These are phyloP conservation scores for Homarus gammarus DNA, from an alignment of 2,888 invertebrate species.

Conservation along the genomic window DNA sequence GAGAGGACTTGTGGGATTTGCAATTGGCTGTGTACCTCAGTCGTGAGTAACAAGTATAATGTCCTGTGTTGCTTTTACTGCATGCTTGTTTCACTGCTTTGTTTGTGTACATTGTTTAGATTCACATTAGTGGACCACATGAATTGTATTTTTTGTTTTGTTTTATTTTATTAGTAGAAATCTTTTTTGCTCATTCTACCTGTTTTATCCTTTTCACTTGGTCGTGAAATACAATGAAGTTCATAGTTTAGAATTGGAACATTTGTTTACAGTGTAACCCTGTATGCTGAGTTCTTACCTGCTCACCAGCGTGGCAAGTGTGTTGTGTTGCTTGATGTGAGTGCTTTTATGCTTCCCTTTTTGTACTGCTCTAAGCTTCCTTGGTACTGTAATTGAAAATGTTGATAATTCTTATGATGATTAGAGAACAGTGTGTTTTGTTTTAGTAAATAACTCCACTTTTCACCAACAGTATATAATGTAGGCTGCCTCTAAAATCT, in stretches of 20 bases:
- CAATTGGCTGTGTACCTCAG: constrained; percentile 97
- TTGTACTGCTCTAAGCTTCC: not conserved
- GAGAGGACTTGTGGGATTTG: constrained; percentile 95
- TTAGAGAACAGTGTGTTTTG: too few species aligned
- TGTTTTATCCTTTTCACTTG: not conserved
- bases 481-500: too few species aligned
- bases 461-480: too few species aligned
- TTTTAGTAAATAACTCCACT: too few species aligned
- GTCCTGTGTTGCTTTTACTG: not conserved
- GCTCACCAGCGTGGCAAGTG: constrained; percentile 96
- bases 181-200: not conserved
- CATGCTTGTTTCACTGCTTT: not conserved
- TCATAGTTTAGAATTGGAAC: not conserved
- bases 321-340: constrained; percentile 87
- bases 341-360: constrained; percentile 11
- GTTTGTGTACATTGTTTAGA: not conserved
- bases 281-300: constrained; percentile 97
- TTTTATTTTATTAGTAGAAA: not conserved
- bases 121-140: too few species aligned
- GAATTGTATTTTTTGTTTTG: not conserved
- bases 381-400: too few species aligned
- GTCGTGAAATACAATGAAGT: too few species aligned
- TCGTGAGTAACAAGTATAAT: constrained; percentile 85
- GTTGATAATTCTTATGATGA: too few species aligned
- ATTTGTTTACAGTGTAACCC: constrained; percentile 86